Evolutionary conservation across 1,140 invertebrate species (phyloP), one percentile per base, ranked within the genome.

Genomic region (Samia ricini): DNA sequence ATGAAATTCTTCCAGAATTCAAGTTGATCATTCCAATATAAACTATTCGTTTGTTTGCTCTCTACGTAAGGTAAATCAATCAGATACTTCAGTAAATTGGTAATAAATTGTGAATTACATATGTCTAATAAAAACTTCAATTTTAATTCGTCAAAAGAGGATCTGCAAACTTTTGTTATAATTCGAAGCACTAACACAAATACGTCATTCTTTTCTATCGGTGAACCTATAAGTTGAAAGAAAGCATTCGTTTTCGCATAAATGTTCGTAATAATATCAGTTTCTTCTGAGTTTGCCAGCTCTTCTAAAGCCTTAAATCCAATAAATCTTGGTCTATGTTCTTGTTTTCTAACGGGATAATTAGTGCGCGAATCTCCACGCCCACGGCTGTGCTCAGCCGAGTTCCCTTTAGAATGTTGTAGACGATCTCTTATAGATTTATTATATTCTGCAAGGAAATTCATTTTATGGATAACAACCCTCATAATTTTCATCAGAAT

Each of bases 1-100:
- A 86, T 63, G 23, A 91, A 77, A 66, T 90, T 83, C 0, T 62
- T 54, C 83, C 88, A 92, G 80, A 92, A 92, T 21, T 68, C 61
- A 21, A 72, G 70, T 68, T 72, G 68, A 57, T 88, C 71, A 7
- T 76, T 75, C 91, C 91, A 92, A 51, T 91, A 91, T 54, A 85
- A 61, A 20, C 64, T 76, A 52, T 86, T 86, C 22, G 72, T 52
- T 2, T 65, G 48, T 10, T 77, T 76, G 26, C 50, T 58, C 8
- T 70, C 63, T 5, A 72, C 64, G 42, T 87, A 88, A 10, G 83
- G 83, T 51, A 91, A 71, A 24, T 83, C 67, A 64, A 80, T 76
- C 29, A 91, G 63, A 74, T 88, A 90, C 12, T 66, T 71, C 21
- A 72, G 63, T 12, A 90, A 68, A 21, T 68, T 69, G 15, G 67